Percentiles rank a stretch among this genome's conserved stretches.
Evolutionary conservation across 30 jellyfish, hydroid and myxozoan species (phyloP).

Genomic region (Aurelia sp.): DNA sequence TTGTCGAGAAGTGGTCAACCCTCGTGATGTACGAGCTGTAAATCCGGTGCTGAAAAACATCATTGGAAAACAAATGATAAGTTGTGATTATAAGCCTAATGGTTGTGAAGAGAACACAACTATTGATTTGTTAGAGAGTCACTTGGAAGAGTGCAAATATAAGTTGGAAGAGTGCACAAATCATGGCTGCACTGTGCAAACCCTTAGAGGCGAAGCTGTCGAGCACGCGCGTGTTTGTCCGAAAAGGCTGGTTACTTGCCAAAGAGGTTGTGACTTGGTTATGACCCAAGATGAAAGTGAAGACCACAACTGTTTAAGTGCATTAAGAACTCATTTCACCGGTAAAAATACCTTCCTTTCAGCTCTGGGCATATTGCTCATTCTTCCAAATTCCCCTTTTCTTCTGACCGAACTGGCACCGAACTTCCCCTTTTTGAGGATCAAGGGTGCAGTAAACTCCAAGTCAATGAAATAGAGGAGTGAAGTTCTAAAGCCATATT

Average conservation of each 20-base stretch:
- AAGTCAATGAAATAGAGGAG: no score
- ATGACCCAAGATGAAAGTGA: conserved; percentile 43
- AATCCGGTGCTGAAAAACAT: conserved; percentile 72
- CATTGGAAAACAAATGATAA: conserved; percentile 57
- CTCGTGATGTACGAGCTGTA: conserved; percentile 55
- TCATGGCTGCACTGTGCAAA: conserved; percentile 49
- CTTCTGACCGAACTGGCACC: no score
- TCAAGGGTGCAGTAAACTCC: no score
- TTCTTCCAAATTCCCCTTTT: no score
- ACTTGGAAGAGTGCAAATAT: conserved; percentile 42
- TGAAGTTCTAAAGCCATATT: no score
- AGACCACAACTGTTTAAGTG: conserved; percentile 61
- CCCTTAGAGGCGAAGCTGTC: conserved; percentile 50
- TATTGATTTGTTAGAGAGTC: conserved; percentile 41
- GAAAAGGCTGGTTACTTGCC: conserved; percentile 61
- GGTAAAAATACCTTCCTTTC: conserved; percentile 16
- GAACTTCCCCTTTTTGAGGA: no score
- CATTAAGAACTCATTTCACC: conserved; percentile 48
- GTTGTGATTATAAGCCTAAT: conserved; percentile 48
- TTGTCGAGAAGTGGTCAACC: conserved; percentile 59
- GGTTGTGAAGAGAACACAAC: conserved; percentile 71
- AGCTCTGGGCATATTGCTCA: no score
- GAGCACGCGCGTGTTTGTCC: conserved; percentile 57
- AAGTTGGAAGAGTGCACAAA: conserved; percentile 31
- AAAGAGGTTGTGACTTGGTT: conserved; percentile 59